phyloP scores from a whole-genome alignment of 2,113 vertebrate species.

The Dissostichus mawsoni region DNA sequence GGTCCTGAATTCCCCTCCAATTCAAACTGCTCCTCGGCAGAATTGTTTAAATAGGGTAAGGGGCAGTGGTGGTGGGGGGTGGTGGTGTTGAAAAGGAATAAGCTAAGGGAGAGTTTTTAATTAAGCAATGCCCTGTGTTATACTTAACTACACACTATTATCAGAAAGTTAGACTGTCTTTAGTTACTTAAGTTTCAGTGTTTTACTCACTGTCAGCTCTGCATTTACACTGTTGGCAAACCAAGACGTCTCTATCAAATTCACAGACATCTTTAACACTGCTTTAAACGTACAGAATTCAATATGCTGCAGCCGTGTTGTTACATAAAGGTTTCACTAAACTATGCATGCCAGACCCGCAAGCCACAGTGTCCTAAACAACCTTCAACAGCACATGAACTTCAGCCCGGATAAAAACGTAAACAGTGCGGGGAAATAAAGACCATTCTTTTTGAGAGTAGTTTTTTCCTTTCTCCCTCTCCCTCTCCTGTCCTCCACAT shows the following conservation, averaged over 20 bases:
- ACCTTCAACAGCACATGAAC: conserved; percentile 75
- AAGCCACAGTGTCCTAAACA: conserved; percentile 67
- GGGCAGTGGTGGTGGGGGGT: conserved; percentile 33
- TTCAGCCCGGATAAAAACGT: conserved; percentile 68
- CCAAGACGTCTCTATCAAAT: conserved; percentile 37
- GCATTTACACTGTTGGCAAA: conserved; percentile 26
- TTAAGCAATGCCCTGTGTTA: conserved; percentile 71
- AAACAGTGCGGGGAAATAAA: conserved; percentile 76
- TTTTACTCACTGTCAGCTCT: conserved; percentile 40
- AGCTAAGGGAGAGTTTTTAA: conserved; percentile 77
- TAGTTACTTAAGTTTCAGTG: conserved; percentile 49
- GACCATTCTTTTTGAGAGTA: conserved; percentile 68
- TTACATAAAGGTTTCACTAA: conserved; percentile 57
- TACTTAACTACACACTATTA: conserved; percentile 65
- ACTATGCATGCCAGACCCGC: conserved; percentile 53
- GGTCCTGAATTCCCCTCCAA: conserved; percentile 67
- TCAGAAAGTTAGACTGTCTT: conserved; percentile 51
- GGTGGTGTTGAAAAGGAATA: conserved; percentile 44
- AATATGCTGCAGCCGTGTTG: conserved; percentile 32
- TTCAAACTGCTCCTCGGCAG: conserved; percentile 61
- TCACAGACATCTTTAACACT: conserved; percentile 1
- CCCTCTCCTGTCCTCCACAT: conserved; percentile 75
- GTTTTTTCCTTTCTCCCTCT: conserved; percentile 58
- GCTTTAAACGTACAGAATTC: conserved; percentile 36
- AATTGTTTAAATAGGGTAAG: conserved; percentile 63